Evolutionary conservation across 2,797 vertebrate species (phyloP).

Genomic region (Holocentrus rufus): DNA sequence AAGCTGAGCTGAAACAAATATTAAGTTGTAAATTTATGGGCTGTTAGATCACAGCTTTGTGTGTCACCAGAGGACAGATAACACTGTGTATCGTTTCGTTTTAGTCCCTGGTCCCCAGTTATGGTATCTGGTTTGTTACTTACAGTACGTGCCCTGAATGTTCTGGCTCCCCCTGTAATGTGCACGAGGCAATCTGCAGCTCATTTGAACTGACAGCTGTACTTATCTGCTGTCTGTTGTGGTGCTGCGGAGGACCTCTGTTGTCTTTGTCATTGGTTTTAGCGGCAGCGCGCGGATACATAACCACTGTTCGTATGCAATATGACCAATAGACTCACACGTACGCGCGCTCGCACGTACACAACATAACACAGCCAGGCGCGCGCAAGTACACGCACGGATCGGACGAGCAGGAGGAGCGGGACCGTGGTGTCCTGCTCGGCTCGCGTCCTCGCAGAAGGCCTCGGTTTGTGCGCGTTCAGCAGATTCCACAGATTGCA

Average conservation of each 20-base stretch:
- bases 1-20: conserved; percentile 15
- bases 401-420: conserved; percentile 40
- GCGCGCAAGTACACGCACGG: neutral
- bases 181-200: neutral
- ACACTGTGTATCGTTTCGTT: neutral
- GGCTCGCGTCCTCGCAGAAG: conserved; percentile 26
- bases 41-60: neutral
- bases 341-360: neutral
- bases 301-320: neutral
- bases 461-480: conserved; percentile 63
- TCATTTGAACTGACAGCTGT: neutral
- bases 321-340: neutral
- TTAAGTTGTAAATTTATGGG: conserved; percentile 7
- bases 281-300: neutral
- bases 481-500: conserved; percentile 80
- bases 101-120: neutral
- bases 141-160: conserved; percentile 19
- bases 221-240: neutral
- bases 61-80: conserved; percentile 1
- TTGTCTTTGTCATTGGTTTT: neutral
- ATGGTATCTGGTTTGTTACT: neutral
- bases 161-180: neutral
- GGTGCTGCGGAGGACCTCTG: neutral
- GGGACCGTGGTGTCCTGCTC: conserved; percentile 37
- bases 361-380: too few species aligned